phyloP scores from a whole-genome alignment of 1,140 invertebrate species.

The Drosophila orena region DNA sequence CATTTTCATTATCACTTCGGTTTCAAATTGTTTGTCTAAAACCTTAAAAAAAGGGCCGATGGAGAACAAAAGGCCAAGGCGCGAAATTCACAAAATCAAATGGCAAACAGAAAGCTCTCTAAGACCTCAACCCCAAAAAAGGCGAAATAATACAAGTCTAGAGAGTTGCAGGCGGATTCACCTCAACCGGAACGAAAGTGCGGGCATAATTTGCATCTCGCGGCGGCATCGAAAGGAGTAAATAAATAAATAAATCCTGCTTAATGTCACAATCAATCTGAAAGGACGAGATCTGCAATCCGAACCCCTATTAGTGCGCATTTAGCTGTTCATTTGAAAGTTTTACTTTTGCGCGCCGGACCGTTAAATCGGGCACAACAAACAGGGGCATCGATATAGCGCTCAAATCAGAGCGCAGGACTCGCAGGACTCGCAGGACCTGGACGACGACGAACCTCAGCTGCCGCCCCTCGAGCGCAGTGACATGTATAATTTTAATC shows the following conservation, averaged over 20 bases:
- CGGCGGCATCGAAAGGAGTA: conserved; percentile 65
- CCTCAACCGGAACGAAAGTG: conserved; percentile 61
- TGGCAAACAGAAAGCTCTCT: conserved; percentile 33
- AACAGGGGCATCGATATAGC: conserved; percentile 37
- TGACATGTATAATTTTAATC: conserved; percentile 84
- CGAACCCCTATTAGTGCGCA: conserved; percentile 84
- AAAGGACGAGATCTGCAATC: conserved; percentile 66
- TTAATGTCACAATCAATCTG: conserved; percentile 84
- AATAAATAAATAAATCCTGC: conserved; percentile 85
- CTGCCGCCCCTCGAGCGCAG: conserved; percentile 45
- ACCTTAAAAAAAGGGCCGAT: conserved; percentile 42
- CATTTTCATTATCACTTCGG: conserved; percentile 25
- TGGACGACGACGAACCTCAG: conserved; percentile 30
- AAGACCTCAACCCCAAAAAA: conserved; percentile 35
- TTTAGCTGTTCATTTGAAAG: conserved; percentile 85
- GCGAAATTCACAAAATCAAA: conserved; percentile 67
- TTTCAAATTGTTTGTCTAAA: conserved; percentile 56
- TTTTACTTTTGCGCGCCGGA: conserved; percentile 80
- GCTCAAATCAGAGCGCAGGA: conserved; percentile 21
- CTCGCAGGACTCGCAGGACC: conserved; percentile 11
- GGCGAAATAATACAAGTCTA: not conserved
- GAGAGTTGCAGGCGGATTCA: conserved; percentile 21
- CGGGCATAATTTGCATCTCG: conserved; percentile 77
- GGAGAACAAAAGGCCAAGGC: conserved; percentile 3
- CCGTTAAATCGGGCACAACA: conserved; percentile 78